Evolutionary conservation across 2,888 invertebrate genomes (phyloP).

Genomic region (Drosophila phalerata): DNA sequence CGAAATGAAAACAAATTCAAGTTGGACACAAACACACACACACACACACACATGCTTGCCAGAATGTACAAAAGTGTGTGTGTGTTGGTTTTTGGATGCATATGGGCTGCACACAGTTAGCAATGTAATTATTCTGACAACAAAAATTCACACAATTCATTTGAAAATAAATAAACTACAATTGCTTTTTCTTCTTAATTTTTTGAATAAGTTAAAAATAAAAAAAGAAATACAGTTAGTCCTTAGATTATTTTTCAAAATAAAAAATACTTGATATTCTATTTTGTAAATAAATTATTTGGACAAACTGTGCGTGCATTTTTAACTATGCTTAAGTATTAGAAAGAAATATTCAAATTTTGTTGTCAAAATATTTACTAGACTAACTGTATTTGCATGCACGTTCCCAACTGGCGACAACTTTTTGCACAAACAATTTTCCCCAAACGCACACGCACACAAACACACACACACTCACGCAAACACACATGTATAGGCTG

Average conservation of each 20-base stretch:
- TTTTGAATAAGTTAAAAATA: too few relatives aligned
- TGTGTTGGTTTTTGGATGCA: constrained; percentile 43
- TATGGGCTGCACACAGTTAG: constrained; percentile 28
- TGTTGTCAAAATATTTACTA: neutral
- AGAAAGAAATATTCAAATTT: too few relatives aligned
- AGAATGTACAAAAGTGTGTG: neutral
- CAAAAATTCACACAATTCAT: neutral
- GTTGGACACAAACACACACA: constrained; percentile 43
- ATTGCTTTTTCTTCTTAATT: neutral
- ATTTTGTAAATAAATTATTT: neutral
- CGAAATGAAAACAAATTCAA: constrained; percentile 70
- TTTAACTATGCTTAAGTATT: too few relatives aligned
- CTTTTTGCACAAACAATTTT: constrained; percentile 50
- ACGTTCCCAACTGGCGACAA: constrained; percentile 36
- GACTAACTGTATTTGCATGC: constrained; percentile 8
- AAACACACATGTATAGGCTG: neutral
- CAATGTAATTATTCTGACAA: neutral
- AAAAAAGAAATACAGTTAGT: too few relatives aligned
- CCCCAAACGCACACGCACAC: constrained; percentile 44
- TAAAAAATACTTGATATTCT: neutral
- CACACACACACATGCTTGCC: neutral
- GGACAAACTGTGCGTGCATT: too few relatives aligned
- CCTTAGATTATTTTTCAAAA: neutral
- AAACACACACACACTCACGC: constrained; percentile 13
- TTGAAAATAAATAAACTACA: neutral